These are phyloP conservation scores for Callionymus lyra DNA, from an alignment of 2,113 vertebrate genomes.

Conservation along the genomic window DNA sequence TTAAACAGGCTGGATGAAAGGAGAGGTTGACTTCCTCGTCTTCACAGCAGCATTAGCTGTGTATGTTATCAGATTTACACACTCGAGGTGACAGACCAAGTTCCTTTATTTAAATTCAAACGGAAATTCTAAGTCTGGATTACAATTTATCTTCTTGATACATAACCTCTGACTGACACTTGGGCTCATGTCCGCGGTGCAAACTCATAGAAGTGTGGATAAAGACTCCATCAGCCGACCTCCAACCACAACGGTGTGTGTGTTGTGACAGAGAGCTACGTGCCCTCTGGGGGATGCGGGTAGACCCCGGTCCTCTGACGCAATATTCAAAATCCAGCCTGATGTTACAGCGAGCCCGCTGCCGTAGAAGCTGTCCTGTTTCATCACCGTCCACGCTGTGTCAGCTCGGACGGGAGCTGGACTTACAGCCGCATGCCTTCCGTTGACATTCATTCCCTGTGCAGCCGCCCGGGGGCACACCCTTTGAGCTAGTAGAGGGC, in stretches of 20 bases:
- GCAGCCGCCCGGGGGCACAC: too few species aligned
- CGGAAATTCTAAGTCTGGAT: too few species aligned
- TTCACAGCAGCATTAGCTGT: slow-evolving; percentile 28
- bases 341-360: slow-evolving; percentile 28
- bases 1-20: slow-evolving; percentile 25
- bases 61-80: slow-evolving; percentile 39
- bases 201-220: too few species aligned
- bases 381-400: slow-evolving; percentile 41
- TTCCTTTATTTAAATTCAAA: too few species aligned
- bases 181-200: too few species aligned
- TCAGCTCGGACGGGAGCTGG: slow-evolving; percentile 41
- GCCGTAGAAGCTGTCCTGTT: slow-evolving; percentile 40
- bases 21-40: slow-evolving; percentile 30
- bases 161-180: too few species aligned
- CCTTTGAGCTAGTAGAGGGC: slow-evolving; percentile 21
- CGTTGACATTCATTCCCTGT: slow-evolving; percentile 50
- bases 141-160: too few species aligned
- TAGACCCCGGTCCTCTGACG: slow-evolving; percentile 30
- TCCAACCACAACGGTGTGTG: not conserved
- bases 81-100: not conserved
- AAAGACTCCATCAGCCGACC: too few species aligned
- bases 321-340: slow-evolving; percentile 55
- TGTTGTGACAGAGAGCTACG: slow-evolving; percentile 8
- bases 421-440: slow-evolving; percentile 21
- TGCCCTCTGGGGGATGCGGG: slow-evolving; percentile 9